Evolutionary conservation across 2,113 vertebrate species (phyloP), one percentile per base, ranked within the genome.

Genomic region (Hucho hucho): DNA sequence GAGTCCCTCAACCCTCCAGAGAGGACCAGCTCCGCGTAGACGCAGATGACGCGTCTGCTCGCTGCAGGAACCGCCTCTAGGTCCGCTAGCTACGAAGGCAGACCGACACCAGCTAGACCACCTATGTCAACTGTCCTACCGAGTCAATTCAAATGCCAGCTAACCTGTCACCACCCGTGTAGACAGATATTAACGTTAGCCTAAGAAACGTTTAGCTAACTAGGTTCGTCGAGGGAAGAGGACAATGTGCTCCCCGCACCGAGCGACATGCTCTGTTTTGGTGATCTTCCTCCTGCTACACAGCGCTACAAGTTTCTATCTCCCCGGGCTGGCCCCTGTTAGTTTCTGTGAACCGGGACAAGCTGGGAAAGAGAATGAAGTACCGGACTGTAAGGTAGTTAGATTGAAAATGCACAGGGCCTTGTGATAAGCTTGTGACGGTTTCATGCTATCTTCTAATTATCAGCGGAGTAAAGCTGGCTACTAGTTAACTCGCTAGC

Each of bases 311-410:
- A 84, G 79, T 74, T 97, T 97, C 88, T 97, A 96, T 88, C 91
- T 97, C 69, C 96, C 96, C 4, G 96, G 96, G 79, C 91, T 98
- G 82, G 96, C 95, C 1, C 96, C 96, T 2, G 96, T 97, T 83
- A 97, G 93, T 90, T 97, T 98, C 81, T 98, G 96, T 66, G 93
- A 95, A 32, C 75, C 86, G 0, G 90, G 73, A 1, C 64, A 85
- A 6, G 53, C 82, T 11, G 83, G 20, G 56, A 88, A 88, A 74
- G 91, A 81, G 20, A 43, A 61, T 11, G 49, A 79, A 22, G 80
- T 87, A 2, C 84, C 88, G 3, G 95, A 95, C 73, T 97, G 96
- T 83, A 95, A 95, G 95, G 96, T 97, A 91, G 87, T 59, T 59
- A 53, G 59, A 18, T 53, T 1, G 3, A 66, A 14, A 66, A 29